Evolutionary conservation across 2,113 vertebrate genomes (phyloP).

Genomic region (Gadus chalcogrammus): DNA sequence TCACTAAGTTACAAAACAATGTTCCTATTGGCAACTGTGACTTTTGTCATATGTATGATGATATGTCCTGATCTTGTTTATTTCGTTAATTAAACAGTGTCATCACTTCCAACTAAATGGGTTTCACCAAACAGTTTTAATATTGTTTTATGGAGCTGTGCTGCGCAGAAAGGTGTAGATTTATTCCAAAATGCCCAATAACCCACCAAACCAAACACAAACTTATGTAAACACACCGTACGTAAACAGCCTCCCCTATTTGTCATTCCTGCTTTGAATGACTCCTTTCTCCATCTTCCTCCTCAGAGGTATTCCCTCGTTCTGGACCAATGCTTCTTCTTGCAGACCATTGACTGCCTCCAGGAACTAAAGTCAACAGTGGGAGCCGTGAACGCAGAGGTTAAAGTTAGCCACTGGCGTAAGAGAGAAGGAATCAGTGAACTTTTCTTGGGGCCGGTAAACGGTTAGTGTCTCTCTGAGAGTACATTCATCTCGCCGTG

Average conservation of each 20-base stretch:
- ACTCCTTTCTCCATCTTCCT: slow-evolving; percentile 73
- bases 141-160: slow-evolving; percentile 66
- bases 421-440: slow-evolving; percentile 60
- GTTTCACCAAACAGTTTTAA: slow-evolving; percentile 63
- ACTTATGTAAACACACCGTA: slow-evolving; percentile 73
- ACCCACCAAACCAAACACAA: slow-evolving; percentile 72
- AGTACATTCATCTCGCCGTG: slow-evolving; percentile 60
- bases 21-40: no score
- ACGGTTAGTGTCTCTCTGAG: slow-evolving; percentile 67
- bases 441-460: slow-evolving; percentile 62
- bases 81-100: slow-evolving; percentile 55
- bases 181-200: slow-evolving; percentile 77
- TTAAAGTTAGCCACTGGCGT: slow-evolving; percentile 72
- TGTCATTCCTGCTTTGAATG: slow-evolving; percentile 78
- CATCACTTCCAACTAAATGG: slow-evolving; percentile 69
- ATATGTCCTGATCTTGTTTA: slow-evolving; percentile 32
- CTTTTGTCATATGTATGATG: no score
- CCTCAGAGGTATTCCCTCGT: slow-evolving; percentile 77
- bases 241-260: slow-evolving; percentile 75
- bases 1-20: no score
- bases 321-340: slow-evolving; percentile 76
- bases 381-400: slow-evolving; percentile 66
- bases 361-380: slow-evolving; percentile 75
- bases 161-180: slow-evolving; percentile 71
- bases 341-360: slow-evolving; percentile 77